These are phyloP conservation scores for Tragelaphus imberbis DNA, from an alignment of 2,113 vertebrate genomes.

Conservation along the genomic window DNA sequence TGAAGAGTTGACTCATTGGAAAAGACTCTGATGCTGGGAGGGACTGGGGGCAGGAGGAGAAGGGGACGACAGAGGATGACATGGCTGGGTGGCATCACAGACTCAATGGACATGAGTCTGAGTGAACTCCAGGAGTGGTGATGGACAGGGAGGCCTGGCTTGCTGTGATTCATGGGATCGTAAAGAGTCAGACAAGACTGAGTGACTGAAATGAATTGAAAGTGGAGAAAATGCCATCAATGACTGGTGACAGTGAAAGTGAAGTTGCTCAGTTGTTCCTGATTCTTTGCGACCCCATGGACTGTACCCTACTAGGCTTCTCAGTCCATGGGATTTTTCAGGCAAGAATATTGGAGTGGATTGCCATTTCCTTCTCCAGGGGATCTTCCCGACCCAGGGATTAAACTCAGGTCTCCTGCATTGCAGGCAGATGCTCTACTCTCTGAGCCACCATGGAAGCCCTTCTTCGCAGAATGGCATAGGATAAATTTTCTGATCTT, in stretches of 20 bases:
- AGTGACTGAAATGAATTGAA: too few species aligned
- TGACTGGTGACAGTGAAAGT: background rate
- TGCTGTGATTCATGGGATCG: too few species aligned
- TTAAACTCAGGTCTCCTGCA: background rate
- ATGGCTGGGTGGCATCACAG: too few species aligned
- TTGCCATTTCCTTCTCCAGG: background rate
- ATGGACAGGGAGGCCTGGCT: too few species aligned
- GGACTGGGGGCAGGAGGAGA: too few species aligned
- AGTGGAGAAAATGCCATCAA: background rate
- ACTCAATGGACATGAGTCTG: fast-evolving
- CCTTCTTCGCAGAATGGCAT: background rate
- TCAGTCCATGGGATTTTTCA: background rate
- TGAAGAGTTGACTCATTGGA: too few species aligned
- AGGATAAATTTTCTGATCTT: background rate
- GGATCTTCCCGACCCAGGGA: background rate
- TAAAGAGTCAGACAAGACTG: too few species aligned
- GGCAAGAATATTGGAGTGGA: background rate
- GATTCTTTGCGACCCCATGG: background rate
- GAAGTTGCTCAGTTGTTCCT: background rate
- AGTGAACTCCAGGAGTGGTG: fast-evolving
- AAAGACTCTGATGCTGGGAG: too few species aligned
- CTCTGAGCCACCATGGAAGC: background rate
- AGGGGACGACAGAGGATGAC: too few species aligned
- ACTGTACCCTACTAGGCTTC: background rate
- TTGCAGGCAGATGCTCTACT: background rate